Conservation (phyloP, 1,140 invertebrate species). For the Eurosta solidaginis region DNA sequence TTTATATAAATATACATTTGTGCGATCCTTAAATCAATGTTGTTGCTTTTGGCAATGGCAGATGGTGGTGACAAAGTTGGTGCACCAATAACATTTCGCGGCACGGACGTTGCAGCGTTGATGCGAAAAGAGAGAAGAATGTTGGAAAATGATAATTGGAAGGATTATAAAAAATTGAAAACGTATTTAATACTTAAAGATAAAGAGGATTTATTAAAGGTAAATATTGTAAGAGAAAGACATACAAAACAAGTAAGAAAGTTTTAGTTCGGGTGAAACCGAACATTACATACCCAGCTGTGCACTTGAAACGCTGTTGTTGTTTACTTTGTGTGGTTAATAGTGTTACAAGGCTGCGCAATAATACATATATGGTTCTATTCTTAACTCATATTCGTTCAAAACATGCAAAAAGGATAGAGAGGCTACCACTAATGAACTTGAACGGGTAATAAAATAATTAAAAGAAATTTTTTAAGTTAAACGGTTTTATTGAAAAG, state of each 20-base stretch:
- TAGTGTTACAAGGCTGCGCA: too few relatives aligned
- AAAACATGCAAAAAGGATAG: too few relatives aligned
- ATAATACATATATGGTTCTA: too few relatives aligned
- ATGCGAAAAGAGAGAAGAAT: slow-evolving; percentile 22
- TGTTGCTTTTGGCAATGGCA: slow-evolving; percentile 1
- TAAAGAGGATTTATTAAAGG: slow-evolving; percentile 44
- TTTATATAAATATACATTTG: not conserved
- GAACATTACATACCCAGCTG: too few relatives aligned
- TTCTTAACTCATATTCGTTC: too few relatives aligned
- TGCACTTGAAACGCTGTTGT: too few relatives aligned
- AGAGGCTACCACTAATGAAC: too few relatives aligned
- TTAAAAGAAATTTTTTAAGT: too few relatives aligned
- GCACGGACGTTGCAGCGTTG: not conserved
- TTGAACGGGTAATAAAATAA: too few relatives aligned
- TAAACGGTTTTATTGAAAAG: too few relatives aligned
- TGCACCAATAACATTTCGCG: not conserved
- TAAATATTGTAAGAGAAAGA: slow-evolving; percentile 17
- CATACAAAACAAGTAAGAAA: not conserved
- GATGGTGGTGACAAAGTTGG: slow-evolving; percentile 1
- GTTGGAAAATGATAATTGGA: slow-evolving; percentile 44
- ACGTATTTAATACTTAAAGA: slow-evolving; percentile 56
- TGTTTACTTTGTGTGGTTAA: too few relatives aligned
- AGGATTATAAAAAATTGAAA: slow-evolving; percentile 55
- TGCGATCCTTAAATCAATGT: slow-evolving; percentile 14
- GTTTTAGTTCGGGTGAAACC: too few relatives aligned